A percentile compares a stretch with the other conserved stretches of the same genome.
Evolutionary conservation across 2,888 invertebrate genomes (phyloP).

Genomic region (Embidobia sp.): DNA sequence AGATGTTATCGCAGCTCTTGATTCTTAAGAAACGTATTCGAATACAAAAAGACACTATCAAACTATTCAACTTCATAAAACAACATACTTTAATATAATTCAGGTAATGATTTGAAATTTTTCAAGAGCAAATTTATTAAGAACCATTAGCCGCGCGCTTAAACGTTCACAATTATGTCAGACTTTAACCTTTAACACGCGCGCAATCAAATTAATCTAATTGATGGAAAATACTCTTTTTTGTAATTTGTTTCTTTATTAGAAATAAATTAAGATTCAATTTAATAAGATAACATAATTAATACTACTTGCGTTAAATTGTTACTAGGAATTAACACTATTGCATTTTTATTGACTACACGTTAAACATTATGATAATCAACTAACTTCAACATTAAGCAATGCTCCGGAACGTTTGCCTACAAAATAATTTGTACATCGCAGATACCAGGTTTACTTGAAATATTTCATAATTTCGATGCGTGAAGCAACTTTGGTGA

Average conservation of each 20-base stretch:
- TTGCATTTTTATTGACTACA: neutral
- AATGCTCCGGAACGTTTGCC: neutral
- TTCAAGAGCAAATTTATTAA: no score
- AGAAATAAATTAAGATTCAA: conserved; percentile 26
- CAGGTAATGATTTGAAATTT: conserved; percentile 23
- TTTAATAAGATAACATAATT: conserved; percentile 35
- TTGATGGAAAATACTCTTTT: conserved; percentile 34
- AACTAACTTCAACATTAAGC: conserved; percentile 4
- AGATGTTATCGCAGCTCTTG: no score
- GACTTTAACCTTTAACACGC: conserved; percentile 42
- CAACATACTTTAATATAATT: conserved; percentile 28
- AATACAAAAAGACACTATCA: no score
- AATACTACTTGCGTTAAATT: conserved; percentile 18
- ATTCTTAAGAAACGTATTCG: no score
- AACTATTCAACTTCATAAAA: neutral
- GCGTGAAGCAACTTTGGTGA: conserved; percentile 14
- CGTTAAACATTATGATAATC: conserved; percentile 3
- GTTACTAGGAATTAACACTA: no score
- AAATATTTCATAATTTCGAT: conserved; percentile 30
- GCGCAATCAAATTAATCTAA: conserved; percentile 36
- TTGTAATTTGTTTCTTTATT: conserved; percentile 39
- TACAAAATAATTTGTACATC: conserved; percentile 15
- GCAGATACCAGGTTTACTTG: neutral
- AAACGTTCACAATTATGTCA: conserved; percentile 23
- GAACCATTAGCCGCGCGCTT: neutral